Evolutionary conservation across 2,797 vertebrate species (phyloP).

Genomic region (Danio aesculapii): DNA sequence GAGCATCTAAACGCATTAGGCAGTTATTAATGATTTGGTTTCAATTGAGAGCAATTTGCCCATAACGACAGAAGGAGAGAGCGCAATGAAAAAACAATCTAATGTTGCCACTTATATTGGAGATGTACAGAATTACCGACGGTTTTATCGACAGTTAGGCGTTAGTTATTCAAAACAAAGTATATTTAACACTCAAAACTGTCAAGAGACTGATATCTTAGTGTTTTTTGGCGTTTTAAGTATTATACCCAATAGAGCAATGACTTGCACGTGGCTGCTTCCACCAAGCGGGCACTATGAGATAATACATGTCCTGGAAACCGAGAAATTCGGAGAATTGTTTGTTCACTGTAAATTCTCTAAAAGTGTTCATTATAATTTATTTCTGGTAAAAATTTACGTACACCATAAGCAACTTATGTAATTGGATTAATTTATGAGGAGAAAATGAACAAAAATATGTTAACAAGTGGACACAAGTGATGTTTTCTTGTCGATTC

Average conservation of each 20-base stretch:
- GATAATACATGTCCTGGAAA: slow-evolving; percentile 56
- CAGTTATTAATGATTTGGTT: background rate
- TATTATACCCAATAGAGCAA: background rate
- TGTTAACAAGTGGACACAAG: no score
- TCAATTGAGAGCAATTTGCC: background rate
- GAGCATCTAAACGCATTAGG: background rate
- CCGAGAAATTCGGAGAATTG: background rate
- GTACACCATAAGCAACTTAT: background rate
- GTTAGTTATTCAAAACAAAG: background rate
- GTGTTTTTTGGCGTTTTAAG: background rate
- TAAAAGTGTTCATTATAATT: background rate
- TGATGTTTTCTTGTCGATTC: background rate
- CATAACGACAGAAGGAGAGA: background rate
- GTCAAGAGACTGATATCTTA: background rate
- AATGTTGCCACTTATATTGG: background rate
- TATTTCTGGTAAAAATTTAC: background rate
- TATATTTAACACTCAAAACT: background rate
- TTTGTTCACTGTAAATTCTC: background rate
- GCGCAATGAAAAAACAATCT: background rate
- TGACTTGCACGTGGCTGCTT: slow-evolving; percentile 54
- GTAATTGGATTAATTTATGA: background rate
- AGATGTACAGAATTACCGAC: background rate
- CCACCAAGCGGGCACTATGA: slow-evolving; percentile 65
- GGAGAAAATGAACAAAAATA: background rate
- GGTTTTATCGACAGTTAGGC: background rate